These are phyloP conservation scores for Elachura formosa DNA, from an alignment of 2,113 vertebrate species.

Conservation along the genomic window DNA sequence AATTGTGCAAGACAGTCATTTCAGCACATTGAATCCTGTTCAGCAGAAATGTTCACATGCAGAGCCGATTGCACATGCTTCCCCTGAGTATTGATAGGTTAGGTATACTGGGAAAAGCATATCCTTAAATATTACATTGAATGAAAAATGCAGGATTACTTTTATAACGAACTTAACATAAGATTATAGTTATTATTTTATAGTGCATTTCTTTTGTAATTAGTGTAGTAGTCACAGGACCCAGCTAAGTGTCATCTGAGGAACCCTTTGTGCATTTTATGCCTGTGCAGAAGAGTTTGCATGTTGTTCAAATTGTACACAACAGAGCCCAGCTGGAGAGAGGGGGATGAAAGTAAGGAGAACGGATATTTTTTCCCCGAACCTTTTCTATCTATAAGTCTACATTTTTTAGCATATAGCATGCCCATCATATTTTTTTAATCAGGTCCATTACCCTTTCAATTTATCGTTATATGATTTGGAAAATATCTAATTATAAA, in stretches of 20 bases:
- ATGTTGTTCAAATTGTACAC: not conserved
- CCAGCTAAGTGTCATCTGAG: not conserved
- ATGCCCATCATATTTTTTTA: not conserved
- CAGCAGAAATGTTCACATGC: not conserved
- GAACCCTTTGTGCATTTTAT: not conserved
- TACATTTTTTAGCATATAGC: not conserved
- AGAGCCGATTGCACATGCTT: not conserved
- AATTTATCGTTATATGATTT: not conserved
- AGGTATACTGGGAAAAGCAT: not conserved
- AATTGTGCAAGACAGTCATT: not conserved
- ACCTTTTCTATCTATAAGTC: not conserved
- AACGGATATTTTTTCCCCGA: not conserved
- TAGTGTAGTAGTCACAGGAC: not conserved
- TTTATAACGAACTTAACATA: not conserved
- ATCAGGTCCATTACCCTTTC: not conserved
- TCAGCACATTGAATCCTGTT: not conserved
- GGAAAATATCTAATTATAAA: not conserved
- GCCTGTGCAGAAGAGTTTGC: not conserved
- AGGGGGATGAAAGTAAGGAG: rapidly evolving
- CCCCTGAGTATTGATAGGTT: not conserved
- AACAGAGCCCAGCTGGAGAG: not conserved
- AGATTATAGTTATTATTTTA: not conserved
- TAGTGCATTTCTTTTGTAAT: not conserved
- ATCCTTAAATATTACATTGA: not conserved
- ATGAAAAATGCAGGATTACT: not conserved